phyloP scores from a whole-genome alignment of 2,797 vertebrate species.

The Gymnothorax javanicus region DNA sequence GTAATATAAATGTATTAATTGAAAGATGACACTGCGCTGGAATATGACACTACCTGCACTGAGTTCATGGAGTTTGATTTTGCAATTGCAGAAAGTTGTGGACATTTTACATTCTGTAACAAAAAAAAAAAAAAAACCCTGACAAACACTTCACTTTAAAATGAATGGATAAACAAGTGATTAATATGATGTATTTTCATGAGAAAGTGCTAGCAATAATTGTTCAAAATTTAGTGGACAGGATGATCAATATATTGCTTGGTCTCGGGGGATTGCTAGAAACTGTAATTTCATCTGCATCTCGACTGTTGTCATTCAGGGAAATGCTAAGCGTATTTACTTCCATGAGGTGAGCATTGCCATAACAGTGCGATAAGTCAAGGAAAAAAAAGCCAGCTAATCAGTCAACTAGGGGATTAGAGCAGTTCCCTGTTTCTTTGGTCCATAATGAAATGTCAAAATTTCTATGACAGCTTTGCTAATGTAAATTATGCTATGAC shows the following conservation, averaged over 20 bases:
- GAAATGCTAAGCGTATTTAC: slow-evolving; percentile 11
- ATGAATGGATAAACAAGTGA: not conserved
- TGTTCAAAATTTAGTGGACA: not conserved
- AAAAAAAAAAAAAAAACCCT: not conserved
- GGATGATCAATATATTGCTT: not conserved
- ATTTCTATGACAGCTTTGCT: slow-evolving; percentile 35
- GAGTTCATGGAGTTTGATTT: not conserved
- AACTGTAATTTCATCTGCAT: not conserved
- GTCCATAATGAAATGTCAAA: slow-evolving; percentile 49
- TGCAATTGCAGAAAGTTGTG: not conserved
- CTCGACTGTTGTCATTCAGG: not conserved
- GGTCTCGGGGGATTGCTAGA: not conserved
- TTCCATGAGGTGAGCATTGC: slow-evolving; percentile 49
- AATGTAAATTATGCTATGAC: slow-evolving; percentile 39
- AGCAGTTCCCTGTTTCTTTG: slow-evolving; percentile 43
- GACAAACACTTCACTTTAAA: not conserved
- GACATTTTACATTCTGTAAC: not conserved
- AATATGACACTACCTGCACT: not conserved
- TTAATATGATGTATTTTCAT: not conserved
- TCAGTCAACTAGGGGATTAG: slow-evolving; percentile 37
- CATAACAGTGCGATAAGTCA: slow-evolving; percentile 44
- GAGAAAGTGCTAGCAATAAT: not conserved
- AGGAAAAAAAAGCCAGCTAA: slow-evolving; percentile 42
- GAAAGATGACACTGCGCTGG: not conserved
- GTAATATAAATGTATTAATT: not conserved